Conservation (phyloP, 2,113 vertebrate species). For the Bagarius yarrelli region DNA sequence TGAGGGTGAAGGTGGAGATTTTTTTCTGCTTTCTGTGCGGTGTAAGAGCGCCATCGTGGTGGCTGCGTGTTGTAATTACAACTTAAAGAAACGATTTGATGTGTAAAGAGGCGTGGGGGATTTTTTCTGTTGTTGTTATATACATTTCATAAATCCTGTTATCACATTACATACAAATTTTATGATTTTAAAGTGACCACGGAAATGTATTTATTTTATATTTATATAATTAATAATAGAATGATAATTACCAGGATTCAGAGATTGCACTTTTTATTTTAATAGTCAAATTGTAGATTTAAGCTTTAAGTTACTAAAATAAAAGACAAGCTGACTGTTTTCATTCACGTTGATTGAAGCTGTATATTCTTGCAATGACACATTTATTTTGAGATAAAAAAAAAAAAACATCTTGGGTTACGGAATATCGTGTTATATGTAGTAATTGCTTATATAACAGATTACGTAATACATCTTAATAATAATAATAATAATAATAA, state of each 20-base stretch:
- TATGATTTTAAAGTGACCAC: no score
- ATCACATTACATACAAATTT: background rate
- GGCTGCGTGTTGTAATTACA: constrained; percentile 63
- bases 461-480: no score
- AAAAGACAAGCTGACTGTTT: background rate
- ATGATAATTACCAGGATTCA: background rate
- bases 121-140: background rate
- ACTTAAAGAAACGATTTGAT: background rate
- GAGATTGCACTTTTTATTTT: background rate
- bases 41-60: constrained; percentile 83
- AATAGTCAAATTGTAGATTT: no score
- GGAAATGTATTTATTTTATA: background rate
- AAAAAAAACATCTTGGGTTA: no score
- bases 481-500: no score
- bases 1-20: constrained; percentile 35
- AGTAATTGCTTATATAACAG: background rate
- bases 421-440: background rate
- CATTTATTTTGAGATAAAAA: background rate
- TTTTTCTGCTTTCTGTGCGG: constrained; percentile 64
- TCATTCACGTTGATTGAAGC: background rate
- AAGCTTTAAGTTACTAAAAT: background rate
- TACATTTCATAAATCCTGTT: background rate
- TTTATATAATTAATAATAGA: background rate
- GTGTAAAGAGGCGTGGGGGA: background rate
- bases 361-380: background rate